Percentiles rank a stretch among this genome's conserved stretches.
Conservation (phyloP, 2,113 vertebrate genomes). For the Cichladusa arquata region DNA sequence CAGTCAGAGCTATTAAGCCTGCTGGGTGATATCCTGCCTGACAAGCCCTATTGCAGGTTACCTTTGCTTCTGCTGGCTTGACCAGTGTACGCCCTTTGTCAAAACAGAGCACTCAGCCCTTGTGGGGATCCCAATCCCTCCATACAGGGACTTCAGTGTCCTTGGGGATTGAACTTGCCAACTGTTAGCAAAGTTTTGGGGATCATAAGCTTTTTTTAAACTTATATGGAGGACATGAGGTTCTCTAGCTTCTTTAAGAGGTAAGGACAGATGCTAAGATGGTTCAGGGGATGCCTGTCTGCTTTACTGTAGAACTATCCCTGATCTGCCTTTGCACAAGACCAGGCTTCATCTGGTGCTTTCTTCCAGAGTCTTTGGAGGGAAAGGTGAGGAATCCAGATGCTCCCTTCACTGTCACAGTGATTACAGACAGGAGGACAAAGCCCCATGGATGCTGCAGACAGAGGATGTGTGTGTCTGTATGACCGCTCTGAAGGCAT, state of each 20-base stretch:
- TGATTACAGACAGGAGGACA: background rate
- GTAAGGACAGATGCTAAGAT: background rate
- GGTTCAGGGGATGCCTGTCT: background rate
- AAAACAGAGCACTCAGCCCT: background rate
- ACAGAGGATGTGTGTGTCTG: accelerated
- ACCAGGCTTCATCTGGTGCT: background rate
- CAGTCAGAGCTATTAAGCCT: slow-evolving; percentile 32
- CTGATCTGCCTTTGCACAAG: background rate
- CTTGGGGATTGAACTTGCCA: background rate
- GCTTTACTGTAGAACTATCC: background rate
- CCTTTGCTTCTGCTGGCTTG: background rate
- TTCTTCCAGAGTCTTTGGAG: background rate
- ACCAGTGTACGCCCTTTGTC: background rate
- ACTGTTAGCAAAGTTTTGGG: background rate
- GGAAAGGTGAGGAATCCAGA: background rate
- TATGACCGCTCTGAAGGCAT: background rate
- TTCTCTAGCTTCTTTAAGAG: background rate
- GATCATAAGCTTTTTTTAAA: background rate
- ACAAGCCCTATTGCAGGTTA: background rate
- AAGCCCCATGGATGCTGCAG: background rate
- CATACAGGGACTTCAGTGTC: background rate
- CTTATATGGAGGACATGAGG: accelerated
- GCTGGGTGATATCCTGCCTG: background rate
- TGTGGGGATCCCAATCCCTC: background rate
- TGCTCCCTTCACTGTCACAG: background rate